Evolutionary conservation across 2,113 vertebrate genomes (phyloP).

Genomic region (Cynopterus brachyotis): DNA sequence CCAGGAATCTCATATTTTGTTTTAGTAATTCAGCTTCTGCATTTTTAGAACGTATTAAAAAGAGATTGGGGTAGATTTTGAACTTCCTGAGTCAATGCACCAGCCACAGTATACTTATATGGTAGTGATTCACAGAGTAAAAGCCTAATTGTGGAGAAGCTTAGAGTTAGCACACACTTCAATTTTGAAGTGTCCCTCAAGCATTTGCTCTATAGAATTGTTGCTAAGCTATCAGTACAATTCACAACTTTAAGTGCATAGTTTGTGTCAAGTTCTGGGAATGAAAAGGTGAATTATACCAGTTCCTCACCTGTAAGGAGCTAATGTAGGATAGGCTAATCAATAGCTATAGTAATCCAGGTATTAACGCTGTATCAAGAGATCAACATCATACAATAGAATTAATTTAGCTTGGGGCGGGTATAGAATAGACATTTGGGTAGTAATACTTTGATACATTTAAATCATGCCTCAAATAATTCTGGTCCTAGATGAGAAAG

Average conservation of each 20-base stretch:
- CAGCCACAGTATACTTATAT: neutral
- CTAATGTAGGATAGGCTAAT: neutral
- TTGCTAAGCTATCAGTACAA: conserved; percentile 20
- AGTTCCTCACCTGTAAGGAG: neutral
- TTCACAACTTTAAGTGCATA: neutral
- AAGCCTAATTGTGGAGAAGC: neutral
- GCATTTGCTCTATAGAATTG: neutral
- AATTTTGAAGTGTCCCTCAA: neutral
- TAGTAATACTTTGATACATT: neutral
- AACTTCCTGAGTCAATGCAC: neutral
- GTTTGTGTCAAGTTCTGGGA: neutral
- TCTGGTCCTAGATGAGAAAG: neutral
- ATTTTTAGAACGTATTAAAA: neutral
- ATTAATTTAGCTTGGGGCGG: neutral
- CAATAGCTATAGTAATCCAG: neutral
- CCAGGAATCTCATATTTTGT: neutral
- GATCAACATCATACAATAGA: neutral
- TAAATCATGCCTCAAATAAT: neutral
- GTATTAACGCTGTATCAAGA: neutral
- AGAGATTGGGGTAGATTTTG: neutral
- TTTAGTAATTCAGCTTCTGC: neutral
- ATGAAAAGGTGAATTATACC: neutral
- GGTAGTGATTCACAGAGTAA: neutral
- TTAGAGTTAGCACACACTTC: conserved; percentile 19
- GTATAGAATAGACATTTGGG: neutral